Evolutionary conservation across 2,888 invertebrate species (phyloP), one percentile per base, ranked within the genome.

Genomic region (Melikaiella ostensackeni): DNA sequence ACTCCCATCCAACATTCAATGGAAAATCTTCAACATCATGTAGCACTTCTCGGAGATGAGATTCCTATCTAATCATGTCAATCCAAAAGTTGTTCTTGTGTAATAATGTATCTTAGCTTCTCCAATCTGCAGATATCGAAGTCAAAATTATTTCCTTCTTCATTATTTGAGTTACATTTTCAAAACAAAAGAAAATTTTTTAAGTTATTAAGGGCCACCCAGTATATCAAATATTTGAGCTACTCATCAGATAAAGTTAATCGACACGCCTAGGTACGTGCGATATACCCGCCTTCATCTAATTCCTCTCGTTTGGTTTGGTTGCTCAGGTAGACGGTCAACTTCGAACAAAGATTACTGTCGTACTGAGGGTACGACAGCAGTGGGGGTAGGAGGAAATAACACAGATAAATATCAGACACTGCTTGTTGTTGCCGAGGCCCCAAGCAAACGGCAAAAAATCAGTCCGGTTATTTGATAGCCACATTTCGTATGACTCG

Each of bases 241-340:
- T 38, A 24, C 50, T 55, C 57, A 13, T 33, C 7, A 30, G 57
- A 21, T 13, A 74, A 74, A 55, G 57, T 57, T 21, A 42, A 16
- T 61, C 4, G 42, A 13, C n/a, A 62, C 21, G 62, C 24, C 11
- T 62, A 27, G 19, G 30, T 35, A 33, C 57, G 75, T 75, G 66
- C 70, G 27, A 62, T 74, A 81, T 81, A 76, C 81, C 78, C 64
- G 66, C 77, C 79, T 83, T 80, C 79, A 82, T 80, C 80, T 77
- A 84, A 79, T 82, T 80, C 75, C 80, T 77, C 77, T 79, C 77
- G 78, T 76, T 80, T 77, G n/a, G n/a, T n/a, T n/a, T n/a, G n/a
- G n/a, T n/a, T n/a, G n/a, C n/a, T n/a, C n/a, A n/a, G n/a, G n/a
- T n/a, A n/a, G n/a, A n/a, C n/a, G n/a, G n/a, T n/a, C n/a, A n/a